phyloP scores from a whole-genome alignment of 2,888 invertebrate genomes.

The Nysson spinosus region DNA sequence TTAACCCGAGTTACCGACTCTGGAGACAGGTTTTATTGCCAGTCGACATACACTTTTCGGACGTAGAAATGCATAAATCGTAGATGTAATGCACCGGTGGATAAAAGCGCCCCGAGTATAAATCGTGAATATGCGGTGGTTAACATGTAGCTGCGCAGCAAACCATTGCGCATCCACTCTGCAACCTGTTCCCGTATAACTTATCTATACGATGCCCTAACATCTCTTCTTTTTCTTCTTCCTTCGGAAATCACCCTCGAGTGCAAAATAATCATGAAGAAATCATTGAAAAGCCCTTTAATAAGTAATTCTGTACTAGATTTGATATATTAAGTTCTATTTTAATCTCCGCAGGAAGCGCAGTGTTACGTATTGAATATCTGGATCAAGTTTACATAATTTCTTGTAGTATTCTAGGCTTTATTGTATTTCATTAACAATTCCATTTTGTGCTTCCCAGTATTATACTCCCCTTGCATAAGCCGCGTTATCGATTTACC shows the following conservation, averaged over 20 bases:
- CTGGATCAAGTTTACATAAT: too few species aligned
- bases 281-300: too few species aligned
- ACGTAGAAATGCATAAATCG: slow-evolving; percentile 26
- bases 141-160: slow-evolving; percentile 10
- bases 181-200: slow-evolving; percentile 24
- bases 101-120: slow-evolving; percentile 13
- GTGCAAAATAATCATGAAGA: too few species aligned
- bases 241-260: too few species aligned
- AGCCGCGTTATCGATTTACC: too few species aligned
- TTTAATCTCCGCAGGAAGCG: too few species aligned
- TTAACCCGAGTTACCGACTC: slow-evolving; percentile 11
- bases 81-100: not conserved
- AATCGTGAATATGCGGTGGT: slow-evolving; percentile 13
- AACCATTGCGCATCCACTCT: slow-evolving; percentile 6
- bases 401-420: too few species aligned
- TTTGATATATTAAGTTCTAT: too few species aligned
- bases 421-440: too few species aligned
- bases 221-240: not conserved
- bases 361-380: slow-evolving; percentile 1
- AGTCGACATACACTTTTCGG: slow-evolving; percentile 8
- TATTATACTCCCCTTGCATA: too few species aligned
- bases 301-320: too few species aligned
- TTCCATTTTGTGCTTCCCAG: too few species aligned
- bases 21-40: slow-evolving; percentile 17
- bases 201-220: slow-evolving; percentile 2